Evolutionary conservation across 2,113 vertebrate genomes (phyloP).

Genomic region (Corythornis cristatus): DNA sequence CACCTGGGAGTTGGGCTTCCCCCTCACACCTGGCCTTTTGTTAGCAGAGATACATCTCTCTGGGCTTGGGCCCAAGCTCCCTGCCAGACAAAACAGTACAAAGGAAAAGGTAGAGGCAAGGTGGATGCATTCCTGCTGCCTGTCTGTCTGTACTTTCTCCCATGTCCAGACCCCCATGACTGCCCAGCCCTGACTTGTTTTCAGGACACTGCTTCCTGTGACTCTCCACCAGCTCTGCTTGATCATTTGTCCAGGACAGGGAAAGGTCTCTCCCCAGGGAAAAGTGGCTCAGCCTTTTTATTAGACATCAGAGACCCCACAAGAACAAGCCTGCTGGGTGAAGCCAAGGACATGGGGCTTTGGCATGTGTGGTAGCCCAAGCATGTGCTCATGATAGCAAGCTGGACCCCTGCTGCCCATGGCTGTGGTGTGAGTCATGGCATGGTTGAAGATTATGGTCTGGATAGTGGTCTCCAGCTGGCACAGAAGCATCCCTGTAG

Average conservation of each 20-base stretch:
- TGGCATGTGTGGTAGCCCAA: fast-evolving
- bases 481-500: background rate
- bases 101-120: background rate
- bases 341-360: background rate
- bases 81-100: background rate
- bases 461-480: background rate
- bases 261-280: background rate
- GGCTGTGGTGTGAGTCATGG: background rate
- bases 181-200: background rate
- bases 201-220: background rate
- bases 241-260: background rate
- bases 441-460: background rate
- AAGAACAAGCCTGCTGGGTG: background rate
- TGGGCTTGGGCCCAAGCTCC: background rate
- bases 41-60: background rate
- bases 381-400: background rate
- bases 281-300: background rate
- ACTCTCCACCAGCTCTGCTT: background rate
- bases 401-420: background rate
- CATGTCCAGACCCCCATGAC: background rate
- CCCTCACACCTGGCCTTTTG: fast-evolving
- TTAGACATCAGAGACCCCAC: background rate
- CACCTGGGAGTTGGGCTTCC: background rate
- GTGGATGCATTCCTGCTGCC: fast-evolving
- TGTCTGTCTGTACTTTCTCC: background rate